A percentile compares a stretch with the other conserved stretches of the same genome.
Conservation (phyloP, 2,797 vertebrate genomes). For the Danio kyathit region DNA sequence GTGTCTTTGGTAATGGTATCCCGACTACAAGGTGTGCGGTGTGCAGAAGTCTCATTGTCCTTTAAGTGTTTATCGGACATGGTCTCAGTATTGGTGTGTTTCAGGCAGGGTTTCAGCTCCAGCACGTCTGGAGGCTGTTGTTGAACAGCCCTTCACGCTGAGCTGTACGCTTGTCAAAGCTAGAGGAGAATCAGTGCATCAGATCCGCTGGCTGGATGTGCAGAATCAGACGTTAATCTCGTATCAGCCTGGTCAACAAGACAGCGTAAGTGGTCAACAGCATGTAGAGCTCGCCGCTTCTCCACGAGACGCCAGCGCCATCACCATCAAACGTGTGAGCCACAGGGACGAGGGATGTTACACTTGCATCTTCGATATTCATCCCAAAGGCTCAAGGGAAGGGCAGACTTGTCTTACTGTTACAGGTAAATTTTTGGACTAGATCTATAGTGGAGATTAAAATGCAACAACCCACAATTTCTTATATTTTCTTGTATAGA, state of each 20-base stretch:
- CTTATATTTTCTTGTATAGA: too few species aligned
- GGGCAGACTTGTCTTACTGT: constrained; percentile 78
- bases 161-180: constrained; percentile 72
- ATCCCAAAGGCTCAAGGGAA: constrained; percentile 73
- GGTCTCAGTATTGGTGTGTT: constrained; percentile 26
- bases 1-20: constrained; percentile 71
- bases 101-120: constrained; percentile 65
- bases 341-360: constrained; percentile 83
- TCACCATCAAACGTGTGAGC: constrained; percentile 78
- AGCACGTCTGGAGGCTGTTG: constrained; percentile 67
- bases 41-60: neutral
- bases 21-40: constrained; percentile 72
- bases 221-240: constrained; percentile 79
- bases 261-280: constrained; percentile 79
- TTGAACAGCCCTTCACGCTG: constrained; percentile 79
- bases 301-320: constrained; percentile 70
- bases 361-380: constrained; percentile 80
- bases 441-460: neutral
- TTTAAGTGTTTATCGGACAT: neutral
- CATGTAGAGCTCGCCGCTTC: constrained; percentile 76
- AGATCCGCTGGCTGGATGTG: constrained; percentile 79
- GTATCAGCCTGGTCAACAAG: constrained; percentile 71
- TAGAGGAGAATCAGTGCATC: constrained; percentile 69
- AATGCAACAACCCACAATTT: too few species aligned
- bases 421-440: constrained; percentile 63